Conservation (phyloP, 2,888 invertebrate species). For the Dasypogon diadema region DNA sequence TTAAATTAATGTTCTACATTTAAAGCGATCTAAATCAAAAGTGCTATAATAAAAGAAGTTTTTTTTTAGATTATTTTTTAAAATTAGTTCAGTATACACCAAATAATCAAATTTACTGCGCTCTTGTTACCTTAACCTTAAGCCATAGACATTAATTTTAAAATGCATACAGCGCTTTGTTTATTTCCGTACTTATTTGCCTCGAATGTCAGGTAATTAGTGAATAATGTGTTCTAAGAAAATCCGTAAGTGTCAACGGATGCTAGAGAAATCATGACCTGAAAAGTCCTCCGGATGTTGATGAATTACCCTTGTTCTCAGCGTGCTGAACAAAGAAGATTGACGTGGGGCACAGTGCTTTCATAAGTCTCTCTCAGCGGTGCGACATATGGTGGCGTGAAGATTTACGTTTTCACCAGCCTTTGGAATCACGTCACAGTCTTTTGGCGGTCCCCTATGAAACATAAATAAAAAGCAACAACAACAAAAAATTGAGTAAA, state of each 20-base stretch:
- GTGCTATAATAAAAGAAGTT: too few relatives aligned
- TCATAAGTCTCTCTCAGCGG: neutral
- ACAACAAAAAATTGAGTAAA: neutral
- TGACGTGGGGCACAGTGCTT: constrained; percentile 12
- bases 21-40: too few relatives aligned
- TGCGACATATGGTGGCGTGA: constrained; percentile 16
- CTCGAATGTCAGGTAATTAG: neutral
- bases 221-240: constrained; percentile 19
- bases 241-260: constrained; percentile 8
- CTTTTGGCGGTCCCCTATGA: neutral
- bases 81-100: neutral
- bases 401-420: constrained; percentile 27
- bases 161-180: neutral
- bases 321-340: constrained; percentile 16
- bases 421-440: constrained; percentile 6
- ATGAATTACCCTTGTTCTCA: constrained; percentile 24
- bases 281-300: constrained; percentile 15
- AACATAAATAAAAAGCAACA: neutral
- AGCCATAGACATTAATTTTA: neutral
- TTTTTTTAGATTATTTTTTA: neutral
- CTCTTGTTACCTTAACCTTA: neutral
- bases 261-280: neutral
- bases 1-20: too few relatives aligned
- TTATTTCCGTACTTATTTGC: neutral
- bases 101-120: neutral